Percentiles rank a stretch among this genome's conserved stretches.
phyloP scores from a whole-genome alignment of 53 echinoderm and acorn worm species.

The Pentamera pediparva region DNA sequence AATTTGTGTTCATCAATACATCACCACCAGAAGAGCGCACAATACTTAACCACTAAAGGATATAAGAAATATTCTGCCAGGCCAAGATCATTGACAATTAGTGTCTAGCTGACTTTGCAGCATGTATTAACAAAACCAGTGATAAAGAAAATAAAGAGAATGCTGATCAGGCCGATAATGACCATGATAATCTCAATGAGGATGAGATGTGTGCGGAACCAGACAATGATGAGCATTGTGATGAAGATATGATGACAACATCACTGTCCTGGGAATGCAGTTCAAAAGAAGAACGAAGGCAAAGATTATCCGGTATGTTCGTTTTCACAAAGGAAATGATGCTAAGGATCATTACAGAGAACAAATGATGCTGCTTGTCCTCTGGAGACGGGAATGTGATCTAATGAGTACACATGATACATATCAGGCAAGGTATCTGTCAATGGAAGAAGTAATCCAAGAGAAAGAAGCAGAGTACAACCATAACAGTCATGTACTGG shows the following conservation, averaged over 20 bases:
- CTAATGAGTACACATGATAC: conserved; percentile 32
- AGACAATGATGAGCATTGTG: conserved; percentile 21
- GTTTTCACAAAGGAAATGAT: conserved; percentile 41
- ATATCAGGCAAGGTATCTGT: conserved; percentile 42
- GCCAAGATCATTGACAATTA: conserved; percentile 23
- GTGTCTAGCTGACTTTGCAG: conserved; percentile 50
- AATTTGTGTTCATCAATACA: conserved; percentile 37
- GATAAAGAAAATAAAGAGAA: background rate
- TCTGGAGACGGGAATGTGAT: conserved; percentile 26
- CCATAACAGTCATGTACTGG: conserved; percentile 1
- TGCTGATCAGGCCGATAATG: background rate
- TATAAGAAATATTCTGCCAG: conserved; percentile 38
- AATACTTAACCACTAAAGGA: conserved; percentile 22
- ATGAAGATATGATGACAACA: background rate
- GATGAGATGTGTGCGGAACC: conserved; percentile 31
- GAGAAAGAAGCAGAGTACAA: conserved; percentile 21
- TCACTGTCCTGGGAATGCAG: conserved; percentile 1
- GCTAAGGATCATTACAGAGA: conserved; percentile 55
- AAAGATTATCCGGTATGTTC: conserved; percentile 45
- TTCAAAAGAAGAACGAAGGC: conserved; percentile 10
- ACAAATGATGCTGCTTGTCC: conserved; percentile 47
- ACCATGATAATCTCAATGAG: conserved; percentile 29
- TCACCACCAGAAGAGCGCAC: conserved; percentile 36
- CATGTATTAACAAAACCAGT: conserved; percentile 24
- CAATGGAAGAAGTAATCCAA: background rate